These are phyloP conservation scores for Sciurus vulgaris DNA, from an alignment of 2,797 vertebrate species.

Conservation along the genomic window DNA sequence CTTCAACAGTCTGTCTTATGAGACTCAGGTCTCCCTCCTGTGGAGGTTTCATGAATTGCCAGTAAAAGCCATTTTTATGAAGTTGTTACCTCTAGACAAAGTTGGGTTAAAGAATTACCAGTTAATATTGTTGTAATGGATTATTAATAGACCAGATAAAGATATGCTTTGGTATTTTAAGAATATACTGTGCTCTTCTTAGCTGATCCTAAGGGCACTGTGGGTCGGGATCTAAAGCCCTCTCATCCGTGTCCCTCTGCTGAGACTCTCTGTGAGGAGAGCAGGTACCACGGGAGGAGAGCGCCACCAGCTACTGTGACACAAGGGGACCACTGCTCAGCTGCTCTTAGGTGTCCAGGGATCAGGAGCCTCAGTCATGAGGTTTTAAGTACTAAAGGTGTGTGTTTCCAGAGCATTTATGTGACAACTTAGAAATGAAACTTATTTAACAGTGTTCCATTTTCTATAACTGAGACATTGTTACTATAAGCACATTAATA, in stretches of 20 bases:
- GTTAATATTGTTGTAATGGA: not conserved
- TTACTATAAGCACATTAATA: not conserved
- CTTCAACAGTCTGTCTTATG: not conserved
- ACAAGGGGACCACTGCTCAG: accelerated
- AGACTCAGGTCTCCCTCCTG: not conserved
- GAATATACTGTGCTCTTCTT: not conserved
- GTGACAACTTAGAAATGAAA: not conserved
- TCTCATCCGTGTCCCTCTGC: no score
- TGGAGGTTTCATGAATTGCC: not conserved
- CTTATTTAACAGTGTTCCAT: not conserved
- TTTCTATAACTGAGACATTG: not conserved
- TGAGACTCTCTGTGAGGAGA: not conserved
- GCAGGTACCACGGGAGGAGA: no score
- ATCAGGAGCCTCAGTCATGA: accelerated
- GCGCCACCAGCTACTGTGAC: accelerated
- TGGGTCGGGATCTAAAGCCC: not conserved
- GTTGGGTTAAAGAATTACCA: not conserved
- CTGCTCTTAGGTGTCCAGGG: not conserved
- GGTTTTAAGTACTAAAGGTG: not conserved
- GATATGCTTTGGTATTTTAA: not conserved
- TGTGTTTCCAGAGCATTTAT: not conserved
- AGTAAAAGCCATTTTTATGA: slow-evolving; percentile 3
- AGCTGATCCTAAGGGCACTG: not conserved
- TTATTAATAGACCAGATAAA: not conserved
- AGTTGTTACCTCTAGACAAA: slow-evolving; percentile 18